A percentile compares a stretch with the other conserved stretches of the same genome.
These are phyloP conservation scores for Trididemnum nubilum DNA, from an alignment of 23 tunicate species.

Conservation along the genomic window DNA sequence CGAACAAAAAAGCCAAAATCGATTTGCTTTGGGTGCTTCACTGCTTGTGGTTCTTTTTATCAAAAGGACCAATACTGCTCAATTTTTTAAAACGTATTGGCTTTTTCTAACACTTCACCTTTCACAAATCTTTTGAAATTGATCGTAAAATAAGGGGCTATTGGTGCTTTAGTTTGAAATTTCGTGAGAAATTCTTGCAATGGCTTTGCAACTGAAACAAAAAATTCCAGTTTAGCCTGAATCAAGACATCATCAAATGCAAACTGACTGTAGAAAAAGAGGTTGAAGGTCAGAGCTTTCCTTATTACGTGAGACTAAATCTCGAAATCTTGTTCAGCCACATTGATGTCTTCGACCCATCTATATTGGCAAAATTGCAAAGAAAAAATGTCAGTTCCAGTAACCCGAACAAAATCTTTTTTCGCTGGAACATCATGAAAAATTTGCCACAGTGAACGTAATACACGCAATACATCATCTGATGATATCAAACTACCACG, in stretches of 20 bases:
- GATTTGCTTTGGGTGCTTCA: background rate
- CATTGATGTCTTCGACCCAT: slow-evolving; percentile 21
- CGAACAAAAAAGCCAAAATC: slow-evolving; percentile 15
- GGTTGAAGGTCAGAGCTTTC: background rate
- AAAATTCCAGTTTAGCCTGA: slow-evolving; percentile 23
- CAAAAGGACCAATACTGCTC: background rate
- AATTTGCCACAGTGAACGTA: slow-evolving; percentile 3
- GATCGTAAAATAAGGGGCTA: background rate
- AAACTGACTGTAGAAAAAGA: background rate
- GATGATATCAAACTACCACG: background rate
- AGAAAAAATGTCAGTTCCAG: slow-evolving; percentile 9
- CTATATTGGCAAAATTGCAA: slow-evolving; percentile 13
- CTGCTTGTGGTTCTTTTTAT: slow-evolving; percentile 5
- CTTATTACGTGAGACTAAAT: slow-evolving; percentile 1
- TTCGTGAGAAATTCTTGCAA: slow-evolving; percentile 23
- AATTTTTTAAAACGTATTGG: slow-evolving; percentile 1
- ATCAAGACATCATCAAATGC: slow-evolving; percentile 4
- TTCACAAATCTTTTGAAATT: background rate
- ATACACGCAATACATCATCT: too few relatives aligned
- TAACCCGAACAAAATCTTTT: slow-evolving; percentile 11
- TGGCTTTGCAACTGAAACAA: slow-evolving; percentile 26
- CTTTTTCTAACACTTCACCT: slow-evolving; percentile 12
- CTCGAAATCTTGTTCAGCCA: slow-evolving; percentile 2
- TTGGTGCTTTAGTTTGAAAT: background rate
- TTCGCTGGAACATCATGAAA: slow-evolving; percentile 12